Evolutionary conservation across 2,113 vertebrate genomes (phyloP), one percentile per base, ranked within the genome.

Genomic region (Stercorarius parasiticus): DNA sequence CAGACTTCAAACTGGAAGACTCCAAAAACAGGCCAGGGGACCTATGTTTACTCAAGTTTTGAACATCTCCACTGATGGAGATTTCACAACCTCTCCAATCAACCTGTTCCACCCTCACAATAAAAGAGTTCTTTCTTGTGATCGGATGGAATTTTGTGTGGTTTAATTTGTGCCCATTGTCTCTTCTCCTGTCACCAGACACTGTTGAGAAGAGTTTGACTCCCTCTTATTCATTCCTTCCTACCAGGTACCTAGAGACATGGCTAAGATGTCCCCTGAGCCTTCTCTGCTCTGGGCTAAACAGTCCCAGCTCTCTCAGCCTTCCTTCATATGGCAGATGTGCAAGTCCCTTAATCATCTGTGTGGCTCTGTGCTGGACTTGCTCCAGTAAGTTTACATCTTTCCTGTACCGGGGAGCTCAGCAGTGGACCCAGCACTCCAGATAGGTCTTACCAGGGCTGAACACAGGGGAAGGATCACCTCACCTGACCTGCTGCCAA

Each of bases 1-100:
- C 29, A 70, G 45, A 59, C 38, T 94, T 59, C 56, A 52, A 30
- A 82, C 22, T 22, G 38, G 15, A 47, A 21, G 56, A 42, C 16
- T 53, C 45, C 50, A 86, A 65, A 40, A 65, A 23, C 23, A 86
- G 55, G 18, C 11, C 25, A 62, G 15, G 15, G 4, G 1, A n/a
- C 19, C 8, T 5, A 11, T 0, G 0, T 49, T 27, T 40, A 74
- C 29, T 3, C 42, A 67, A 30, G 19, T 43, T 36, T 36, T 69
- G 5, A 84, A 2, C 5, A 38, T 10, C 3, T 9, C 17, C 52
- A 76, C 40, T 56, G 17, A 53, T 1, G 3, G 45, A 74, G 21
- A 42, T 14, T 29, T 56, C 47, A 69, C 42, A 22, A 30, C 12
- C 26, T 62, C 38, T 65, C 43, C 1, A 1, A 34, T 30, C 42